Conservation (phyloP, 2,888 invertebrate species). For the Tiliacea aurago region DNA sequence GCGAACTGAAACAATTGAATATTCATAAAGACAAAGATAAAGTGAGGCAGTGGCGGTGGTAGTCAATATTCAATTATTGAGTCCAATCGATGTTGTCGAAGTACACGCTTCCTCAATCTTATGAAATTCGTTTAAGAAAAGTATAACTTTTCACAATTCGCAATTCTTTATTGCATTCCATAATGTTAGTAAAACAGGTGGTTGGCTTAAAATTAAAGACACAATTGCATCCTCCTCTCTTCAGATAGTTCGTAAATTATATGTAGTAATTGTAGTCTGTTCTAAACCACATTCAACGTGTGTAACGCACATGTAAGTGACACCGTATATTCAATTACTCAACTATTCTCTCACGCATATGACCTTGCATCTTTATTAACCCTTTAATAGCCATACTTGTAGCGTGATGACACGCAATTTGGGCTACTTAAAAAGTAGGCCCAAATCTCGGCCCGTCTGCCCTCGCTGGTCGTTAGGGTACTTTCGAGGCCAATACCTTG, state of each 20-base stretch:
- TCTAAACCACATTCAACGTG: not conserved
- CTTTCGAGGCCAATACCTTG: constrained; percentile 58
- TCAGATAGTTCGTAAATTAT: no score
- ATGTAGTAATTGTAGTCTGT: not conserved
- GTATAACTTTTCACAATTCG: no score
- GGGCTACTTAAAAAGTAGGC: constrained; percentile 25
- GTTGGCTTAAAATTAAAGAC: no score
- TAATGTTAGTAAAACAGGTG: no score
- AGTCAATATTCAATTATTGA: no score
- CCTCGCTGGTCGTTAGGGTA: constrained; percentile 38
- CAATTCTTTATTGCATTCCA: no score
- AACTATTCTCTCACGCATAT: constrained; percentile 22
- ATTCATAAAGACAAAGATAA: not conserved
- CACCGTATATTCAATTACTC: constrained; percentile 6
- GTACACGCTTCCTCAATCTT: no score
- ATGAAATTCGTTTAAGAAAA: no score
- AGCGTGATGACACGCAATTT: constrained; percentile 37
- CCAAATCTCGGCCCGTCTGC: constrained; percentile 33
- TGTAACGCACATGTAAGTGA: not conserved
- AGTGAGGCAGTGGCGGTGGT: not conserved
- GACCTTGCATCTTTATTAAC: constrained; percentile 23
- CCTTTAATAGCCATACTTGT: constrained; percentile 5
- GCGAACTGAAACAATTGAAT: constrained; percentile 70
- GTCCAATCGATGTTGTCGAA: no score
- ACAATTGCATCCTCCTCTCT: no score